Evolutionary conservation across 2,797 vertebrate species (phyloP), one percentile per base, ranked within the genome.

Genomic region (Anabas testudineus): DNA sequence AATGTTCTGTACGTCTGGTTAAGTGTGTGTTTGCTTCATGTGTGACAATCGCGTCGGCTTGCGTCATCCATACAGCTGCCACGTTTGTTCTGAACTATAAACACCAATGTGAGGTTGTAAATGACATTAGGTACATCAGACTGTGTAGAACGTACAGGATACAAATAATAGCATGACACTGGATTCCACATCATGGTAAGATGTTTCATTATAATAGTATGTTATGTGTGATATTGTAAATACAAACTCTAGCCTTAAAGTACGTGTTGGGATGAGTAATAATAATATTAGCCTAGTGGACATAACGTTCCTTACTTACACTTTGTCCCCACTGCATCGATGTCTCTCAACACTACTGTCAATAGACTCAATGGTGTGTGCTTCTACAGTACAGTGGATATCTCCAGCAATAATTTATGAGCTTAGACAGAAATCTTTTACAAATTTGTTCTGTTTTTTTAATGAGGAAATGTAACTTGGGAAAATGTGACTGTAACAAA

Each of bases 31-130:
- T 18, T 45, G 28, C 64, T 57, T 66, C 39, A 56, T 43, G 52
- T 24, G 4, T 24, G 26, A 26, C 26, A 86, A 70, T 21, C 57
- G 26, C 18, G 15, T 39, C 48, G 53, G 61, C 49, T 39, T 57
- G 70, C 22, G 69, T 62, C 12, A 62, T 59, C 49, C 5, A n/a
- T 5, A 60, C 34, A 71, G 36, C 41, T 30, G 42, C 12, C 62
- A 46, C 82, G 54, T 85, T 82, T 80, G 30, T 63, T 71, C 65
- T 39, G 24, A 73, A 64, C 32, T 19, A 63, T 76, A 71, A 75
- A 81, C 60, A 69, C 28, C 12, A 19, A 18, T 68, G 26, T 52
- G 2, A 67, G 57, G 18, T 43, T 68, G 51, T 56, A 57, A 76
- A 73, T 34, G 19, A 70, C 49, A 57, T 47, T n/a, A 69, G 30